A percentile compares a stretch with the other conserved stretches of the same genome.
phyloP scores from a whole-genome alignment of 2,113 vertebrate genomes.

The Eupsittula cactorum region DNA sequence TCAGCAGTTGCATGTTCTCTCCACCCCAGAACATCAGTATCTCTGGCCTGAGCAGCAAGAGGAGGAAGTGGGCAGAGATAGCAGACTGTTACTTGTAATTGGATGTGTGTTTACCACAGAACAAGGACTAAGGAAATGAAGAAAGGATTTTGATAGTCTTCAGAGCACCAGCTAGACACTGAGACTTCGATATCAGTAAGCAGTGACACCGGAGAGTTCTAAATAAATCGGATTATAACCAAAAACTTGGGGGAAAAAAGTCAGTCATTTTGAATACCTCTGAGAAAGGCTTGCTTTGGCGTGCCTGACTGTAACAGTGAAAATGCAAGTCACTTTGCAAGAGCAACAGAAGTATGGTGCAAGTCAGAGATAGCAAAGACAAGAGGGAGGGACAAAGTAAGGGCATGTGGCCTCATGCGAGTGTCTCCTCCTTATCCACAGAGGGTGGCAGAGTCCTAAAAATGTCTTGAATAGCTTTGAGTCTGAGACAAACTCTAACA shows the following conservation, averaged over 20 bases:
- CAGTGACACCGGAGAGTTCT: neutral
- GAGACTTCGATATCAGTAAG: neutral
- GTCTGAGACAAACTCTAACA: neutral
- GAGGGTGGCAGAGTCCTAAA: neutral
- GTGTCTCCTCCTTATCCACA: neutral
- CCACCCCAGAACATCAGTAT: neutral
- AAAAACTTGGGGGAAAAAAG: accelerated
- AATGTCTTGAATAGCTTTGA: neutral
- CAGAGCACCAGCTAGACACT: neutral
- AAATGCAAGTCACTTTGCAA: neutral
- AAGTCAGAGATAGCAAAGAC: neutral
- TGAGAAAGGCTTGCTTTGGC: neutral
- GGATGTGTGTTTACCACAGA: neutral
- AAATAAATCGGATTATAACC: neutral
- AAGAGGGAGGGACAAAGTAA: neutral
- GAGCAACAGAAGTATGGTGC: neutral
- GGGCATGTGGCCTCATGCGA: neutral
- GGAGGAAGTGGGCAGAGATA: neutral
- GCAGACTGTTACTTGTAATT: neutral
- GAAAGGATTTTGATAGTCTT: neutral
- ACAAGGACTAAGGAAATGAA: neutral
- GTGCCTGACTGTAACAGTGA: neutral
- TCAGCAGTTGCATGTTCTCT: neutral
- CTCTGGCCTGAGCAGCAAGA: neutral
- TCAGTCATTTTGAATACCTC: accelerated